A percentile compares a stretch with the other conserved stretches of the same genome.
phyloP scores from a whole-genome alignment of 2,797 vertebrate species.

The Hemitrygon akajei region DNA sequence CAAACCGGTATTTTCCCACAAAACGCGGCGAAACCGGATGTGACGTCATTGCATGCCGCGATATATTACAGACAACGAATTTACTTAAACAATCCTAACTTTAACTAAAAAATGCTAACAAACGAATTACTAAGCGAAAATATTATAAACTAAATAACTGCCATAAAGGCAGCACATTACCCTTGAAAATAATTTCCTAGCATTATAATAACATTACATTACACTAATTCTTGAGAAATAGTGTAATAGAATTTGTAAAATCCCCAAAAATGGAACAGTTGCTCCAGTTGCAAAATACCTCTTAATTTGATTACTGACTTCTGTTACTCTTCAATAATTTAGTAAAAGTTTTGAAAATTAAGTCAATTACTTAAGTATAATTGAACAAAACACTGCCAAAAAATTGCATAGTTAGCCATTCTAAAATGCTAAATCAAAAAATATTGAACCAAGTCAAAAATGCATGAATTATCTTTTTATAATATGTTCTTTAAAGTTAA shows the following conservation, averaged over 20 bases:
- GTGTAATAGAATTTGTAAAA: neutral
- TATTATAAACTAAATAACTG: too few species aligned
- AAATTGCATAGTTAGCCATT: neutral
- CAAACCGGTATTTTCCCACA: too few species aligned
- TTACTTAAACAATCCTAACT: too few species aligned
- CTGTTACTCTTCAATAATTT: neutral
- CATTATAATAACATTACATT: neutral
- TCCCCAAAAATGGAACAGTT: neutral
- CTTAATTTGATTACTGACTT: neutral
- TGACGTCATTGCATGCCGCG: too few species aligned
- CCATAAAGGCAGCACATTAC: too few species aligned
- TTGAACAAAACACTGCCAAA: neutral
- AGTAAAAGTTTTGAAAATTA: neutral
- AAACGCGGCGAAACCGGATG: too few species aligned
- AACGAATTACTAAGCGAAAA: too few species aligned
- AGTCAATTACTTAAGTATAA: neutral
- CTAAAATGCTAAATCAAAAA: neutral
- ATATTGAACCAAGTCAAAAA: neutral
- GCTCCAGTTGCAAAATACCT: neutral
- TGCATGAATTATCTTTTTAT: neutral
- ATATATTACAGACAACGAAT: too few species aligned
- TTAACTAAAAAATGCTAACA: too few species aligned
- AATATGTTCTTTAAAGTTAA: neutral
- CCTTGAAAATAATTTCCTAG: too few species aligned
- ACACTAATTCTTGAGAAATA: neutral